Evolutionary conservation across 2,797 vertebrate genomes (phyloP).

Genomic region (Hirundo rustica): DNA sequence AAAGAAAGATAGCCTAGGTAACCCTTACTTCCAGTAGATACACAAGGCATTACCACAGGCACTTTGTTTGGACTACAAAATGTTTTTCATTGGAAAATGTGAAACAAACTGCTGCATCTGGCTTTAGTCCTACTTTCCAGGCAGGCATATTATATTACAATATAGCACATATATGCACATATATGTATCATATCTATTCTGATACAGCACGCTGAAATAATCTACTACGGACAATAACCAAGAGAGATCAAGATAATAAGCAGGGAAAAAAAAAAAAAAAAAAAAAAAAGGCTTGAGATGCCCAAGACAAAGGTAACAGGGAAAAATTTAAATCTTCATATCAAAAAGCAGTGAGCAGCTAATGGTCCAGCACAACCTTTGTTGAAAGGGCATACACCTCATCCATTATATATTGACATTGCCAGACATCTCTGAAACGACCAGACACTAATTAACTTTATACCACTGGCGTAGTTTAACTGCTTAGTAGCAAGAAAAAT

Average conservation of each 20-base stretch:
- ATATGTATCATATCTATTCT: not conserved
- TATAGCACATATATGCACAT: not conserved
- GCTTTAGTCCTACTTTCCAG: not conserved
- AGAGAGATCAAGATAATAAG: not conserved
- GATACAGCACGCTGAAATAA: not conserved
- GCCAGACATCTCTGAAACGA: not conserved
- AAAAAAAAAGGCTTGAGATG: not conserved
- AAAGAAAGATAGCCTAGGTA: not conserved
- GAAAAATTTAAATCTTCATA: not conserved
- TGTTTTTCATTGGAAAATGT: not conserved
- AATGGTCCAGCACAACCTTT: rapidly evolving
- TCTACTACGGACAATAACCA: not conserved
- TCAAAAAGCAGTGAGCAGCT: not conserved
- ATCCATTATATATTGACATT: not conserved
- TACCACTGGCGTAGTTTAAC: rapidly evolving
- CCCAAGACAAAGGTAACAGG: not conserved
- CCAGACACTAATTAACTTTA: not conserved
- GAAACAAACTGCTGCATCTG: not conserved
- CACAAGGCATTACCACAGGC: too few species aligned
- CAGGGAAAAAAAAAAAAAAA: not conserved
- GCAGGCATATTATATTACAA: not conserved
- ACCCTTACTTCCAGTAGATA: not conserved
- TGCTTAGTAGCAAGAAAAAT: not conserved
- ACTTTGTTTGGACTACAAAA: not conserved
- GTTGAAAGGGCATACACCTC: not conserved